Conservation (phyloP, 2,113 vertebrate species). For the Nerophis lumbriciformis region DNA sequence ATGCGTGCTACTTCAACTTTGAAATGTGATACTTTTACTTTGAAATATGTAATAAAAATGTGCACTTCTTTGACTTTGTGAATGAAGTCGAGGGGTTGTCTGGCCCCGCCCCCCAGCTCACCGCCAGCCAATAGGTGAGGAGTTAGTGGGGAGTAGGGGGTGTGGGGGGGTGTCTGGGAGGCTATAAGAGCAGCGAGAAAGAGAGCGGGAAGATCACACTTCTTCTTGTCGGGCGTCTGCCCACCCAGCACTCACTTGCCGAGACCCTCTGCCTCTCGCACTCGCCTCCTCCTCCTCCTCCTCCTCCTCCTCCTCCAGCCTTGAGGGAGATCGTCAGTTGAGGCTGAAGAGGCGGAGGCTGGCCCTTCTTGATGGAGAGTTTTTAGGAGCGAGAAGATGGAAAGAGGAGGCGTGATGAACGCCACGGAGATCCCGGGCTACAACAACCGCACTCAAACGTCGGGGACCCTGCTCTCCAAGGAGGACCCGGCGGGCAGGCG, state of each 20-base stretch:
- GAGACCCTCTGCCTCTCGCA: not conserved
- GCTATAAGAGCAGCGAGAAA: not conserved
- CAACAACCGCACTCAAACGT: slow-evolving; percentile 72
- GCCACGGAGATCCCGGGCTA: slow-evolving; percentile 62
- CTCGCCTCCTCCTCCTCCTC: not conserved
- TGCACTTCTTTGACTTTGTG: too few relatives aligned
- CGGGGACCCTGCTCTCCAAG: slow-evolving; percentile 26
- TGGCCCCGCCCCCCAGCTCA: not conserved
- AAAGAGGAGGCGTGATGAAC: slow-evolving; percentile 72
- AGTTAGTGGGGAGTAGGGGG: not conserved
- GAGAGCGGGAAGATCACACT: not conserved
- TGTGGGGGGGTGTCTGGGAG: not conserved
- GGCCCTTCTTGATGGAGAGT: not conserved
- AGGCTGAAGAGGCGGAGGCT: too few relatives aligned
- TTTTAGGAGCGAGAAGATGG: not conserved
- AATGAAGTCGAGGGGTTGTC: too few relatives aligned
- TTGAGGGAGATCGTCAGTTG: not conserved
- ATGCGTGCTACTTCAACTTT: too few relatives aligned
- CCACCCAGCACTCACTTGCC: not conserved
- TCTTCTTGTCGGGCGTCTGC: not conserved
- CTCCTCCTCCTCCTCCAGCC: not conserved
- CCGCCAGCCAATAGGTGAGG: not conserved
- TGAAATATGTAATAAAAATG: too few relatives aligned
- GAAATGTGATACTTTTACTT: too few relatives aligned
- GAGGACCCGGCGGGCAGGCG: slow-evolving; percentile 55